Evolutionary conservation across 2,113 vertebrate species (phyloP).

Genomic region (Oenanthe oenanthe): DNA sequence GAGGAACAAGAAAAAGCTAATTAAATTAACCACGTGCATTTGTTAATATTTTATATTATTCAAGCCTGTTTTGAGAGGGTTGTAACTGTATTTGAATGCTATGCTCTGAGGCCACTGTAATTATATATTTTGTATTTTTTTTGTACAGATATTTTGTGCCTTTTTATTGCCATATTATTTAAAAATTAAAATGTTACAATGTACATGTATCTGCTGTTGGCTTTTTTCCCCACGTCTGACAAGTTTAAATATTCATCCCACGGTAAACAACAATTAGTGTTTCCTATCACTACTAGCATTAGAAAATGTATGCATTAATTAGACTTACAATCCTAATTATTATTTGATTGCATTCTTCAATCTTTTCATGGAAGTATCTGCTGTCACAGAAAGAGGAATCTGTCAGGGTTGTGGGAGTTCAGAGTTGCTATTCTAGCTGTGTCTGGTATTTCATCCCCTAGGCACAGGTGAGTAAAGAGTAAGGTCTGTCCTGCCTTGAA

Average conservation of each 20-base stretch:
- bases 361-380: not conserved
- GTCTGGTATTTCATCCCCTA: not conserved
- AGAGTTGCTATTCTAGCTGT: not conserved
- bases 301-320: slow-evolving; percentile 19
- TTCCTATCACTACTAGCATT: not conserved
- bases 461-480: not conserved
- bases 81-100: not conserved
- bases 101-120: not conserved
- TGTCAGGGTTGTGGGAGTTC: not conserved
- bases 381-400: not conserved
- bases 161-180: not conserved
- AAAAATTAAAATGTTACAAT: not conserved
- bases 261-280: not conserved
- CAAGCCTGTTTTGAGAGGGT: not conserved
- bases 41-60: not conserved
- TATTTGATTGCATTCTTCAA: slow-evolving; percentile 6
- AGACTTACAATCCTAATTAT: slow-evolving; percentile 3
- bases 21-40: not conserved
- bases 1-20: not conserved
- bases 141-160: not conserved
- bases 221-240: not conserved
- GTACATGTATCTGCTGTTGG: not conserved
- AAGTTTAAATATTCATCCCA: not conserved
- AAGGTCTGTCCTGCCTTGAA: not conserved
- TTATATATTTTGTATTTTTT: not conserved